Percentiles rank a stretch among this genome's conserved stretches.
Evolutionary conservation across 1,140 invertebrate genomes (phyloP).

Genomic region (Drosophila nigrodunni): DNA sequence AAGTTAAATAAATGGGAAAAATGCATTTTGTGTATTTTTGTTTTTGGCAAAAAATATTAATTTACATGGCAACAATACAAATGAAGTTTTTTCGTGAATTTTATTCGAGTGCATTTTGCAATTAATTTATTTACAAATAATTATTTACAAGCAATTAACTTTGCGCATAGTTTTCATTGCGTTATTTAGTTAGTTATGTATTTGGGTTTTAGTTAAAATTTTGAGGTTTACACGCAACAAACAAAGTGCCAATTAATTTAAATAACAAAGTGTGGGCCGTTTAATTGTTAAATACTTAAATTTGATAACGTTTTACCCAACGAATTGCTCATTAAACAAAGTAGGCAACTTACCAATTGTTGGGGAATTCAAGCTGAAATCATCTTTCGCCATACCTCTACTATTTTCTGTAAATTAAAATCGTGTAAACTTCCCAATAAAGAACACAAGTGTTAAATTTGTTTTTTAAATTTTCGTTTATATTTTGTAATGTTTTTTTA

Average conservation of each 20-base stretch:
- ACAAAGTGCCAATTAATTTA: constrained; percentile 48
- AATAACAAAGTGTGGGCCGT: constrained; percentile 29
- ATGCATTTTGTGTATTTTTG: constrained; percentile 68
- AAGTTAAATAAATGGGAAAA: constrained; percentile 51
- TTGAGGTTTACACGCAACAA: constrained; percentile 18
- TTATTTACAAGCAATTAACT: constrained; percentile 83
- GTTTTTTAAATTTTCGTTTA: constrained; percentile 46
- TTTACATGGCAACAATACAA: constrained; percentile 49
- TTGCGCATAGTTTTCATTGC: constrained; percentile 50
- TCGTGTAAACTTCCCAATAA: background rate
- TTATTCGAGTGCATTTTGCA: constrained; percentile 65
- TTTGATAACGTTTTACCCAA: background rate
- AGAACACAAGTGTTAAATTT: constrained; percentile 6
- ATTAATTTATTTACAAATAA: constrained; percentile 78
- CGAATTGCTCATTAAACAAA: background rate
- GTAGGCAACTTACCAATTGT: background rate
- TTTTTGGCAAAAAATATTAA: constrained; percentile 69
- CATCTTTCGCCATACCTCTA: background rate
- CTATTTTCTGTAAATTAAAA: background rate
- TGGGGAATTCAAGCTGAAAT: background rate
- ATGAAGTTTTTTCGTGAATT: constrained; percentile 44
- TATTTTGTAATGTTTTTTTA: constrained; percentile 71
- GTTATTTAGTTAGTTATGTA: constrained; percentile 51
- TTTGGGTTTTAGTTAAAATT: constrained; percentile 24
- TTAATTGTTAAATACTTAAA: background rate